Evolutionary conservation across 2,888 invertebrate genomes (phyloP), one percentile per base, ranked within the genome.

Genomic region (Anodontia alba): DNA sequence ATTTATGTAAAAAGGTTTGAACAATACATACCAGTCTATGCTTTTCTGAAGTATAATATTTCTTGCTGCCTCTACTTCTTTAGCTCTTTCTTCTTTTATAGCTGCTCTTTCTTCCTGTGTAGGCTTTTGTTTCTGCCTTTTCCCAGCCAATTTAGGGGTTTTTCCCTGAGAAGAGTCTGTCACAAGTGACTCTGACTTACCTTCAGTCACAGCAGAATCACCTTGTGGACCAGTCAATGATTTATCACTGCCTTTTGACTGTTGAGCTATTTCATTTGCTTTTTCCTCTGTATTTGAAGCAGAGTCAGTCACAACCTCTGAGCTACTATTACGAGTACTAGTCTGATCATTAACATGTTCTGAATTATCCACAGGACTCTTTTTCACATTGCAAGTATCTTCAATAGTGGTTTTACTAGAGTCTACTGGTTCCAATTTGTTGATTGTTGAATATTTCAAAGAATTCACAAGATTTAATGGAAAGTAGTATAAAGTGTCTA

Each of bases 401-500:
- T 38, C 38, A n/a, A n/a, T n/a, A n/a, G n/a, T n/a, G n/a, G n/a
- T n/a, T n/a, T n/a, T n/a, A 20, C 17, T 20, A 15, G 20, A 46
- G 8, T 46, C 20, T 8, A 20, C n/a, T 46, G n/a, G 46, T 46
- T 46, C 46, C 17, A 17, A 46, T 46, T 46, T 8, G 17, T 3
- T 46, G 5, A 20, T 8, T 33, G 33, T 67, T 67, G 36, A 12
- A 31, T 72, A 62, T 49, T 83, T 84, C 12, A 90, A 67, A 15
- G 80, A 79, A 23, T 87, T 86, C 20, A 91, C 80, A 43, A 81
- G 83, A 68, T 88, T 87, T 36, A 93, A 76, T 26, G 94, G 92
- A 78, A 92, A 92, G 26, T 96, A 96, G 54, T 97, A 95, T 89
- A 98, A 96, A 79, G 97, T 96, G 12, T 96, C 95, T 10, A 96